A percentile compares a stretch with the other conserved stretches of the same genome.
Evolutionary conservation across 2,113 vertebrate genomes (phyloP).

Genomic region (Scopus umbretta): DNA sequence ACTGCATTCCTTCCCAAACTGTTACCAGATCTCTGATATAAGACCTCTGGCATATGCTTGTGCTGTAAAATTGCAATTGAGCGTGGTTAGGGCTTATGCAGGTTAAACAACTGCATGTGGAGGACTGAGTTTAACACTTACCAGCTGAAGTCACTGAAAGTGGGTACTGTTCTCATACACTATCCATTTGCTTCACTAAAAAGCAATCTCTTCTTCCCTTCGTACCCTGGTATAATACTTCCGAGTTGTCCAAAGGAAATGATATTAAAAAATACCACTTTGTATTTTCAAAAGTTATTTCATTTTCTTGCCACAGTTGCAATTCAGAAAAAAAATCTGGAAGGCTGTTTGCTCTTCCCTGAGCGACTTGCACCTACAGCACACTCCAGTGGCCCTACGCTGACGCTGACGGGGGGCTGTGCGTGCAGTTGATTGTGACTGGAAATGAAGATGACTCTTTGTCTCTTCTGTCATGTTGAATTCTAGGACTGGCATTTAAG

Average conservation of each 20-base stretch:
- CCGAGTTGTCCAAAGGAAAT: background rate
- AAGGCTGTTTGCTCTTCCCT: background rate
- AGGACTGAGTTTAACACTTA: background rate
- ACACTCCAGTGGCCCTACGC: background rate
- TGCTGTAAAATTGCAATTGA: background rate
- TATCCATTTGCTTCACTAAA: background rate
- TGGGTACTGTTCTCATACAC: fast-evolving
- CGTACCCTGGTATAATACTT: background rate
- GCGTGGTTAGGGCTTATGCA: background rate
- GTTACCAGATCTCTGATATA: background rate
- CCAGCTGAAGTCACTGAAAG: background rate
- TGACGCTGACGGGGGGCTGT: background rate
- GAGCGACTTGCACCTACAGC: background rate
- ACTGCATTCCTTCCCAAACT: background rate
- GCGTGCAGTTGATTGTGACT: conserved; percentile 1
- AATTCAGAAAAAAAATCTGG: background rate
- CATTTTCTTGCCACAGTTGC: background rate
- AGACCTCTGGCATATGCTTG: background rate
- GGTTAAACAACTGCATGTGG: background rate
- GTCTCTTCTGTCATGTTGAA: conserved; percentile 41
- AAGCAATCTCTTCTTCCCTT: background rate
- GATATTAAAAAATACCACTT: background rate
- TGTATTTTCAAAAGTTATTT: background rate
- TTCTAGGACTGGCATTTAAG: conserved; percentile 41
- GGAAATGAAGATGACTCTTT: conserved; percentile 47